phyloP scores from a whole-genome alignment of 2,113 vertebrate genomes.

The Acanthochromis polyacanthus region DNA sequence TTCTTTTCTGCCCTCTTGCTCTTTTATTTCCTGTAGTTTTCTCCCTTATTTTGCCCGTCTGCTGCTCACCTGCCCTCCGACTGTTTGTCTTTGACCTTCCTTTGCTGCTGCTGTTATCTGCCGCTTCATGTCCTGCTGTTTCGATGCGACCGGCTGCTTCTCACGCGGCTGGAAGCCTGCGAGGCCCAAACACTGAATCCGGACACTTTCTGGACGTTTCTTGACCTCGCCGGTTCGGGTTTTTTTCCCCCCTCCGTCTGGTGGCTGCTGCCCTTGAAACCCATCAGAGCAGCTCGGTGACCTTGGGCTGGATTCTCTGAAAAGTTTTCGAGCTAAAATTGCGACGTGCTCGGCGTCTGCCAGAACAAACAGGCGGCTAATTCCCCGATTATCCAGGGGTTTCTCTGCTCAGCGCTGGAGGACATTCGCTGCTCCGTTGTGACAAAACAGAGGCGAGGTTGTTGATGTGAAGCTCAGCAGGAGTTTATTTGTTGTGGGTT shows the following conservation, averaged over 20 bases:
- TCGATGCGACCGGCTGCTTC: constrained; percentile 50
- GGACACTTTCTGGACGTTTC: constrained; percentile 27
- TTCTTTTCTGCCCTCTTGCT: background rate
- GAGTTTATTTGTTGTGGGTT: background rate
- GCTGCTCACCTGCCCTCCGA: constrained; percentile 19
- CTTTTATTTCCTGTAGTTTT: constrained; percentile 2
- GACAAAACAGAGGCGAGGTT: constrained; percentile 8
- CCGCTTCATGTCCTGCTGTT: constrained; percentile 55
- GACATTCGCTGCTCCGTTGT: constrained; percentile 18
- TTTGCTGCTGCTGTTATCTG: constrained; percentile 38
- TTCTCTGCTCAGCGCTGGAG: constrained; percentile 13
- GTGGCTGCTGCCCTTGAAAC: constrained; percentile 25
- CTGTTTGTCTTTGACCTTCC: constrained; percentile 50
- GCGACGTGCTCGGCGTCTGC: constrained; percentile 24
- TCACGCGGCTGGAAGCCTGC: constrained; percentile 41
- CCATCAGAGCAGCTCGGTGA: constrained; percentile 43
- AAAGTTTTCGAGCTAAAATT: constrained; percentile 59
- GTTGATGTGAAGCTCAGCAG: background rate
- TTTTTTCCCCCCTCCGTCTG: constrained; percentile 13
- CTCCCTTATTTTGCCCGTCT: constrained; percentile 30
- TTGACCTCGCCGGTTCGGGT: constrained; percentile 35
- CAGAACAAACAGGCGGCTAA: constrained; percentile 68
- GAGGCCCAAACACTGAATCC: constrained; percentile 28
- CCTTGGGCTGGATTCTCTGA: constrained; percentile 62
- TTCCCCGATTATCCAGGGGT: constrained; percentile 52